These are phyloP conservation scores for Ancistrus triradiatus DNA, from an alignment of 2,113 vertebrate species.

Conservation along the genomic window DNA sequence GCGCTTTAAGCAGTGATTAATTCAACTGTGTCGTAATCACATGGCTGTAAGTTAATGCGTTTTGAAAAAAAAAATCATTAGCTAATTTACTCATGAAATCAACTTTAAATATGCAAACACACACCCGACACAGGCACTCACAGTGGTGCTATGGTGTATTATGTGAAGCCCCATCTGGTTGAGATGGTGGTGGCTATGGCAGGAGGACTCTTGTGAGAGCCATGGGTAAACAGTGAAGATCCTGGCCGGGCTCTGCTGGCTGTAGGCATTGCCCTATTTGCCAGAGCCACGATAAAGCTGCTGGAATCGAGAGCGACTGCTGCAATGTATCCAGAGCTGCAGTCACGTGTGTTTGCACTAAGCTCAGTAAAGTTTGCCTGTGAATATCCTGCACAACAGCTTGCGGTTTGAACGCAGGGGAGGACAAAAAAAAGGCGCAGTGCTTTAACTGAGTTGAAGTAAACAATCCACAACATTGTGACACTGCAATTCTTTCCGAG, in stretches of 20 bases:
- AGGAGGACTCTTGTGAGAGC: conserved; percentile 66
- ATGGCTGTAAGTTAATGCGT: conserved; percentile 75
- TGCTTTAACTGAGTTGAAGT: too few relatives aligned
- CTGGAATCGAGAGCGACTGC: conserved; percentile 43
- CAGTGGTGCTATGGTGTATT: conserved; percentile 63
- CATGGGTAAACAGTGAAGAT: conserved; percentile 71
- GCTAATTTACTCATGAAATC: conserved; percentile 71
- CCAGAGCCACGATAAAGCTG: conserved; percentile 44
- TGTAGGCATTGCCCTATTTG: conserved; percentile 32
- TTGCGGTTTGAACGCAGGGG: conserved; percentile 2
- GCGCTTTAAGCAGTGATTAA: conserved; percentile 52
- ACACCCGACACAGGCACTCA: conserved; percentile 18
- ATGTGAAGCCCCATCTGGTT: conserved; percentile 68
- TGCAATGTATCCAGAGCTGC: conserved; percentile 40
- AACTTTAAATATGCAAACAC: conserved; percentile 63
- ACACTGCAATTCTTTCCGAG: neutral
- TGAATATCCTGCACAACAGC: conserved; percentile 25
- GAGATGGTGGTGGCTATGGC: conserved; percentile 67
- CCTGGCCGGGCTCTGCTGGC: conserved; percentile 60
- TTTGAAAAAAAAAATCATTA: conserved; percentile 73
- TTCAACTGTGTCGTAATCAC: conserved; percentile 72
- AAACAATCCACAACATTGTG: too few relatives aligned
- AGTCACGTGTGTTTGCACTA: conserved; percentile 42
- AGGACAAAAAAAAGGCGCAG: too few relatives aligned
- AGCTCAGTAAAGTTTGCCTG: conserved; percentile 42